Percentiles rank a stretch among this genome's conserved stretches.
Conservation (phyloP, 2,888 invertebrate species). For the Andricus quercusramuli region DNA sequence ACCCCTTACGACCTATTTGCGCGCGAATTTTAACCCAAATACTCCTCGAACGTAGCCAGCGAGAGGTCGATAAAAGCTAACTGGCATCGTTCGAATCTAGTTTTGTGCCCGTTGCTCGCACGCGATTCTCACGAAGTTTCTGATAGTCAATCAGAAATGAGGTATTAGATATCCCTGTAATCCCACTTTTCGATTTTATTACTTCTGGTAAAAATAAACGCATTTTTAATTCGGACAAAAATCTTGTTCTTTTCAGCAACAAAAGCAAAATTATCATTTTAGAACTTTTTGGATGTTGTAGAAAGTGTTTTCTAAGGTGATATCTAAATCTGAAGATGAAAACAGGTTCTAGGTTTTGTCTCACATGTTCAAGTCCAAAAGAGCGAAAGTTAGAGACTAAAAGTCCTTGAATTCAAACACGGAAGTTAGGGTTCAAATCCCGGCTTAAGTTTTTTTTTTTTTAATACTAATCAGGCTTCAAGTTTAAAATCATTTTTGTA, state of each 20-base stretch:
- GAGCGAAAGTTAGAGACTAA: neutral
- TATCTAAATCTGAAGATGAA: neutral
- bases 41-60: slow-evolving; percentile 8
- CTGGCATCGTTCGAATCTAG: slow-evolving; percentile 26
- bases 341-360: neutral
- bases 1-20: slow-evolving; percentile 27
- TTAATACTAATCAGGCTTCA: too few relatives aligned
- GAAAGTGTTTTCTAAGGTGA: neutral
- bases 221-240: neutral
- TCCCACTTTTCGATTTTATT: too few relatives aligned
- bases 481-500: neutral
- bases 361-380: neutral
- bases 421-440: neutral
- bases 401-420: neutral
- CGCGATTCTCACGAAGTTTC: slow-evolving; percentile 16
- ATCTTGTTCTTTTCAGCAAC: neutral
- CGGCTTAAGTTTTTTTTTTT: neutral
- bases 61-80: slow-evolving; percentile 28
- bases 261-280: neutral
- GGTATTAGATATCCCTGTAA: too few relatives aligned
- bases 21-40: slow-evolving; percentile 37
- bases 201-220: neutral
- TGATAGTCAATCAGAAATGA: neutral
- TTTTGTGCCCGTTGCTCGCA: neutral
- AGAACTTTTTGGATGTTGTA: too few relatives aligned